Conservation (phyloP, 2,113 vertebrate genomes). For the Recurvirostra avosetta region DNA sequence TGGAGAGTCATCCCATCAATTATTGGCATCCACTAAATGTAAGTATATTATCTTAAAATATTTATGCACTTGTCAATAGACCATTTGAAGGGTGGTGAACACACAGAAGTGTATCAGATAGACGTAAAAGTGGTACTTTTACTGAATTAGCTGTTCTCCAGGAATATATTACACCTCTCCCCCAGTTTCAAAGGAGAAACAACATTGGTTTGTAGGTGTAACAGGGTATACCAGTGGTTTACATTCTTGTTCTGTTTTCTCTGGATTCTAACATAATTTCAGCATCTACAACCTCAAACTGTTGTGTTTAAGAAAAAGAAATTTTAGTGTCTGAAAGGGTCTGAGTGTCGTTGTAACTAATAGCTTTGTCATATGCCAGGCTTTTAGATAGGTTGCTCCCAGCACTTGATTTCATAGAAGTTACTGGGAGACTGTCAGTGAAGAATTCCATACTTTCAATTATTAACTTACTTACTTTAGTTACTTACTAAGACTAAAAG, state of each 20-base stretch:
- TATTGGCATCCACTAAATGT: conserved; percentile 38
- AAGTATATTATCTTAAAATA: conserved; percentile 13
- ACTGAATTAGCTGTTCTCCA: background rate
- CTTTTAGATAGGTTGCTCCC: background rate
- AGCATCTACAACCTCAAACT: background rate
- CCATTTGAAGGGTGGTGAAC: background rate
- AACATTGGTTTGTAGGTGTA: background rate
- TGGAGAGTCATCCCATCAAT: conserved; percentile 45
- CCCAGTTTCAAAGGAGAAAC: background rate
- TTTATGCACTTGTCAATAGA: background rate
- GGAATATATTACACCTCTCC: background rate
- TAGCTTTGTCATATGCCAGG: background rate
- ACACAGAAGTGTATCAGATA: background rate
- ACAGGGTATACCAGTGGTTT: background rate
- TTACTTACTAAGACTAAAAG: background rate
- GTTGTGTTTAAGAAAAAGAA: background rate
- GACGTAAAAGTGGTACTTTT: background rate
- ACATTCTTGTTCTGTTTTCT: background rate
- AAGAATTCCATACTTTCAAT: background rate
- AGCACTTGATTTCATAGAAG: background rate
- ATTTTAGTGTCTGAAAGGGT: background rate
- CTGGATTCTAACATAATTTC: background rate
- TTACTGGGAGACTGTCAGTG: background rate
- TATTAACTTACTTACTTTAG: background rate
- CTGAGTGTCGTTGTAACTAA: background rate